A percentile compares a stretch with the other conserved stretches of the same genome.
Evolutionary conservation across 2,888 invertebrate species (phyloP).

Genomic region (Phengaris alcon): DNA sequence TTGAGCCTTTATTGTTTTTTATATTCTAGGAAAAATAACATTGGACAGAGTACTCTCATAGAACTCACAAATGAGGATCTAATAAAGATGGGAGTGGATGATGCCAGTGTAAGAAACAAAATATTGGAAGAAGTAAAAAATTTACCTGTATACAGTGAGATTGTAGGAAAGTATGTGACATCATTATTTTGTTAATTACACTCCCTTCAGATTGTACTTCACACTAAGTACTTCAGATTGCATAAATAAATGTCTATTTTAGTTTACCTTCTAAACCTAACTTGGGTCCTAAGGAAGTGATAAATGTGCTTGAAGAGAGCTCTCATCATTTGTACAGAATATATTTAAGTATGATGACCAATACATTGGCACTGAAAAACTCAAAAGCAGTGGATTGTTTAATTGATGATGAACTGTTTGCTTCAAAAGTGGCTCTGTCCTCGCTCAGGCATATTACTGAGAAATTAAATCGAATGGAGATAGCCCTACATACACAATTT

Average conservation of each 20-base stretch:
- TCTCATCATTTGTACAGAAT: slow-evolving; percentile 67
- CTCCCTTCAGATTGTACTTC: no score
- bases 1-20: slow-evolving; percentile 6
- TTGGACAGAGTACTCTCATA: slow-evolving; percentile 65
- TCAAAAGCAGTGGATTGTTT: slow-evolving; percentile 58
- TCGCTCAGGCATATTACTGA: slow-evolving; percentile 62
- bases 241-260: slow-evolving; percentile 2
- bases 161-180: slow-evolving; percentile 36
- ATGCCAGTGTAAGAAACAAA: slow-evolving; percentile 54
- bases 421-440: slow-evolving; percentile 61
- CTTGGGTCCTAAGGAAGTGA: slow-evolving; percentile 57
- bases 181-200: neutral
- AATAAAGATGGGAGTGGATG: slow-evolving; percentile 62
- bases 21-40: slow-evolving; percentile 59
- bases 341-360: slow-evolving; percentile 64
- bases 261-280: slow-evolving; percentile 37
- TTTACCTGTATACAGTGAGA: slow-evolving; percentile 62
- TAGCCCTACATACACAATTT: slow-evolving; percentile 57
- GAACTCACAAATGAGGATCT: slow-evolving; percentile 69
- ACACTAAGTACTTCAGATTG: neutral
- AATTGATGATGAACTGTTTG: slow-evolving; percentile 64
- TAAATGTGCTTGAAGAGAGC: slow-evolving; percentile 63
- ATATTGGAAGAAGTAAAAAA: slow-evolving; percentile 62
- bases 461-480: slow-evolving; percentile 66
- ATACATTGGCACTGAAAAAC: slow-evolving; percentile 60